phyloP scores from a whole-genome alignment of 2,888 invertebrate species.

The Eurytoma californica region DNA sequence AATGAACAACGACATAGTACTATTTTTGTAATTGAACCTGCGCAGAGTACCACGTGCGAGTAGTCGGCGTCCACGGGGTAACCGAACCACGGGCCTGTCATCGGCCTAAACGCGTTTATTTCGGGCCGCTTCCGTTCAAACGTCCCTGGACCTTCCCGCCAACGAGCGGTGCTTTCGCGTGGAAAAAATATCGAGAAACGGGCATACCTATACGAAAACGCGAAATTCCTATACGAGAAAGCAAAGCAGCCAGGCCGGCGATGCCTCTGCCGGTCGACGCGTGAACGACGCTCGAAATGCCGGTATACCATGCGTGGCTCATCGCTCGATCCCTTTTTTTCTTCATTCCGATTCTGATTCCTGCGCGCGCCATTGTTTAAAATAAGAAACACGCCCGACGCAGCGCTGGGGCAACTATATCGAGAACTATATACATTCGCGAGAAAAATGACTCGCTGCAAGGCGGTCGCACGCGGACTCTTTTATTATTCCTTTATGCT shows the following conservation, averaged over 20 bases:
- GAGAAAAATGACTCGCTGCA: too few relatives aligned
- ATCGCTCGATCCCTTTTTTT: not conserved
- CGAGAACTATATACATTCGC: too few relatives aligned
- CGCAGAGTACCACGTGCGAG: too few relatives aligned
- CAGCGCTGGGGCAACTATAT: too few relatives aligned
- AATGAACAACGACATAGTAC: too few relatives aligned
- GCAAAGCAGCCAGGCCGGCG: too few relatives aligned
- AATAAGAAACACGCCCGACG: not conserved
- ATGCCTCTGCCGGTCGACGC: conserved; percentile 27
- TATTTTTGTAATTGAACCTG: not conserved
- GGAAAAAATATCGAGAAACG: not conserved
- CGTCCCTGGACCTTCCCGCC: not conserved
- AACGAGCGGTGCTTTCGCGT: not conserved
- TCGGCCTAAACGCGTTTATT: conserved; percentile 1
- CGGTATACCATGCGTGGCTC: conserved; percentile 10
- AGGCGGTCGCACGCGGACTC: too few relatives aligned
- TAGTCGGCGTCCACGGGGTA: not conserved
- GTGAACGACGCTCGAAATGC: not conserved
- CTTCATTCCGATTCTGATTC: not conserved
- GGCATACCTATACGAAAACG: too few relatives aligned
- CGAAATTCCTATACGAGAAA: too few relatives aligned
- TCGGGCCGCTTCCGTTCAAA: not conserved
- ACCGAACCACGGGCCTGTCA: conserved; percentile 3
- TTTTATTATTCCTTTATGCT: too few relatives aligned
- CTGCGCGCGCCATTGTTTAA: conserved; percentile 9